A percentile compares a stretch with the other conserved stretches of the same genome.
These are phyloP conservation scores for Menidia menidia DNA, from an alignment of 2,797 vertebrate species.

Conservation along the genomic window DNA sequence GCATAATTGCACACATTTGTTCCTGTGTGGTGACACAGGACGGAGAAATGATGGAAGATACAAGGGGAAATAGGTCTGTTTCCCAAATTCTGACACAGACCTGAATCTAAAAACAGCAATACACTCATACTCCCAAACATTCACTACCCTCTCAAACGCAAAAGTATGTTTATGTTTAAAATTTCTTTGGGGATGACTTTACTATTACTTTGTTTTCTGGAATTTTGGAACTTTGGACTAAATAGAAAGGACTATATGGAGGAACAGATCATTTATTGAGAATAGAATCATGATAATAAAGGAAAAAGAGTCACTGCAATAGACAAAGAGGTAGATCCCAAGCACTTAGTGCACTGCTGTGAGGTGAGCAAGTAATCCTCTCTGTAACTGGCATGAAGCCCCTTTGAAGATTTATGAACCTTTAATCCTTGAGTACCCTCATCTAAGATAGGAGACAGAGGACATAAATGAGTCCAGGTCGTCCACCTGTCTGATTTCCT, in stretches of 20 bases:
- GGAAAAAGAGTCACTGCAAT: conserved; percentile 3
- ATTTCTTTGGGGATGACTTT: no score
- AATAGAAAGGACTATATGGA: no score
- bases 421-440: conserved; percentile 33
- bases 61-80: conserved; percentile 36
- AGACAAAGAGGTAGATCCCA: conserved; percentile 10
- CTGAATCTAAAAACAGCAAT: conserved; percentile 52
- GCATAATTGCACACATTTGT: conserved; percentile 43
- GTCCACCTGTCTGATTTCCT: conserved; percentile 12
- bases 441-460: not conserved
- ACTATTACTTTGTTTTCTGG: no score
- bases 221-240: no score
- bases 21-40: conserved; percentile 24
- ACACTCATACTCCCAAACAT: conserved; percentile 52
- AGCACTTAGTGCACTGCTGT: conserved; percentile 31
- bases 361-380: conserved; percentile 34
- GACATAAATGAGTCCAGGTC: conserved; percentile 19
- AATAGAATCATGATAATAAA: conserved; percentile 3
- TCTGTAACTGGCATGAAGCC: conserved; percentile 34
- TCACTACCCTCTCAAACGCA: not conserved
- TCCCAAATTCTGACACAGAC: conserved; percentile 33
- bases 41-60: conserved; percentile 11
- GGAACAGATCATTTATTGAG: not conserved
- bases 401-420: conserved; percentile 18
- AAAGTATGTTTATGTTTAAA: no score